Percentiles rank a stretch among this genome's conserved stretches.
phyloP scores from a whole-genome alignment of 2,797 vertebrate genomes.

The Tenualosa thibaudeaui region DNA sequence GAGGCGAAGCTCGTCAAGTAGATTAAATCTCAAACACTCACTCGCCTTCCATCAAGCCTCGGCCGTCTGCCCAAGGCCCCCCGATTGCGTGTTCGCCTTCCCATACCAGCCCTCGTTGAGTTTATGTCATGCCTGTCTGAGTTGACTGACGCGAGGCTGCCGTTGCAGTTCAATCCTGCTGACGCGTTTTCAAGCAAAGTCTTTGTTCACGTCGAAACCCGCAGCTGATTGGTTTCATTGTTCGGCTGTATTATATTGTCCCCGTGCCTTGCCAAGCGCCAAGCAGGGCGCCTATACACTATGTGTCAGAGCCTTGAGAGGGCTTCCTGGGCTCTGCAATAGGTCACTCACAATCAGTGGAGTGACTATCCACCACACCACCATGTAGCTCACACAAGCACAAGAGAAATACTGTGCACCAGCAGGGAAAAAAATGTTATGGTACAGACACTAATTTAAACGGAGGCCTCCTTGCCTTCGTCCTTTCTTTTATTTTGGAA shows the following conservation, averaged over 20 bases:
- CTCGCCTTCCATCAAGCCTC: neutral
- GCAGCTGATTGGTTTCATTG: neutral
- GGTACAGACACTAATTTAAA: too few relatives aligned
- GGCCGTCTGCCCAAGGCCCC: too few relatives aligned
- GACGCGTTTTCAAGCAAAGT: constrained; percentile 9
- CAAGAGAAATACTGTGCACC: neutral
- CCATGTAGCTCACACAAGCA: neutral
- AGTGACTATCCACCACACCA: neutral
- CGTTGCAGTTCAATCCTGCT: neutral
- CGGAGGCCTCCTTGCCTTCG: too few relatives aligned
- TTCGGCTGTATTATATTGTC: neutral
- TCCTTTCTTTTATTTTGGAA: too few relatives aligned
- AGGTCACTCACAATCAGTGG: neutral
- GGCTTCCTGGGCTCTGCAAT: neutral
- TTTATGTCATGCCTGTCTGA: neutral
- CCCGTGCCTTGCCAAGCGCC: neutral
- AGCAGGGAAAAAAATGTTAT: too few relatives aligned
- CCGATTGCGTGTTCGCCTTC: neutral
- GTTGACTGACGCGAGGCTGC: neutral
- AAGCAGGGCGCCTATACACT: neutral
- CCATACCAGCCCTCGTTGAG: neutral
- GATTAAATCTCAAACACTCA: neutral
- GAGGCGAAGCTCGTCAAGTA: constrained; percentile 10
- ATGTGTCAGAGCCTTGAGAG: neutral
- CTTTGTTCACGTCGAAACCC: neutral